Percentiles rank a stretch among this genome's conserved stretches.
These are phyloP conservation scores for Turdus rufiventris DNA, from an alignment of 2,113 vertebrate genomes.

Conservation along the genomic window DNA sequence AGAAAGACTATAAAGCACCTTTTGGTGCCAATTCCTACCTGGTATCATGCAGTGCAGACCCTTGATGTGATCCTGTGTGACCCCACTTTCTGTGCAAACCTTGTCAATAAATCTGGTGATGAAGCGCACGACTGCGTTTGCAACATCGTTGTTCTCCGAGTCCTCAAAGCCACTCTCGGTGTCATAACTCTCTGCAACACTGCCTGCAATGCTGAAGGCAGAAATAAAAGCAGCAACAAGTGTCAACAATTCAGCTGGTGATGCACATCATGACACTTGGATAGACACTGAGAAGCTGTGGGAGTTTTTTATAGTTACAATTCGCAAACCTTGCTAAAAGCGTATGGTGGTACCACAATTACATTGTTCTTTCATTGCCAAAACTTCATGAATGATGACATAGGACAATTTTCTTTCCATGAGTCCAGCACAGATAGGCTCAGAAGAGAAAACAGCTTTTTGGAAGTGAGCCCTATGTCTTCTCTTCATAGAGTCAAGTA, in stretches of 20 bases:
- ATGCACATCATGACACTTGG: neutral
- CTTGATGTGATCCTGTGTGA: conserved; percentile 97
- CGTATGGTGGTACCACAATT: neutral
- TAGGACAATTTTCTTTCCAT: neutral
- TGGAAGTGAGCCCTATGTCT: neutral
- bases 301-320: fast-evolving
- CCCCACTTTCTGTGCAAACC: conserved; percentile 95
- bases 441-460: neutral
- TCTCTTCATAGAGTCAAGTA: neutral
- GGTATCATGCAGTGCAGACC: conserved; percentile 98
- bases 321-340: neutral
- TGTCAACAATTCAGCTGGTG: neutral
- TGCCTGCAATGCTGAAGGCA: conserved; percentile 88
- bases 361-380: neutral
- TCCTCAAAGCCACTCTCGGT: conserved; percentile 98
- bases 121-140: conserved; percentile 91
- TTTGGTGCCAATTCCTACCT: conserved; percentile 73
- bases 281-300: neutral
- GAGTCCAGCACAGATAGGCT: neutral
- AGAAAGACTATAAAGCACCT: neutral
- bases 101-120: conserved; percentile 97
- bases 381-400: neutral
- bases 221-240: neutral
- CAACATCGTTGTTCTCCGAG: conserved; percentile 90
- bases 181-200: conserved; percentile 96